These are phyloP conservation scores for Nemotelus pantherinus DNA, from an alignment of 2,888 invertebrate species.

Conservation along the genomic window DNA sequence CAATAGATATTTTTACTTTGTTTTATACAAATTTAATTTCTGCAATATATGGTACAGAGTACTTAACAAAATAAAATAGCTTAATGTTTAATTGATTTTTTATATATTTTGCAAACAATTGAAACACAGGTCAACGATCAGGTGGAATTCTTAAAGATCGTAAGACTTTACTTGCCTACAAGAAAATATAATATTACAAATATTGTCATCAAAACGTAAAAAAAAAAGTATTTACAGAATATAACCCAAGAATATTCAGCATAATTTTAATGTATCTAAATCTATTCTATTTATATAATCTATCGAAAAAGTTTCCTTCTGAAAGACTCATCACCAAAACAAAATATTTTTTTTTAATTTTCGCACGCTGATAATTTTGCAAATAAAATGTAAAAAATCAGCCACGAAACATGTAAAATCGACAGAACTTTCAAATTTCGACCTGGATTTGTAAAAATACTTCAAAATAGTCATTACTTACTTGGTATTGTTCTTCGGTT, in stretches of 20 bases:
- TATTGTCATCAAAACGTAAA: constrained; percentile 37
- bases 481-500: constrained; percentile 79
- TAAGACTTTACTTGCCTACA: constrained; percentile 81
- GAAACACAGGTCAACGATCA: constrained; percentile 69
- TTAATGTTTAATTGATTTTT: constrained; percentile 44
- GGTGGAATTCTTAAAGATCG: constrained; percentile 79
- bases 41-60: constrained; percentile 27
- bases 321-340: not conserved
- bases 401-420: too few species aligned
- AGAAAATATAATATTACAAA: constrained; percentile 55
- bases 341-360: too few species aligned
- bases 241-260: not conserved
- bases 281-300: too few species aligned
- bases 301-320: too few species aligned
- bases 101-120: constrained; percentile 47
- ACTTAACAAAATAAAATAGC: constrained; percentile 33
- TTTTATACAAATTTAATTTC: constrained; percentile 31
- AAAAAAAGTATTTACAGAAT: constrained; percentile 19
- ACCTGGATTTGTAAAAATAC: constrained; percentile 11
- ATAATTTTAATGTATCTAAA: too few species aligned
- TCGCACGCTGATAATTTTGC: too few species aligned
- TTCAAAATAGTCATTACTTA: constrained; percentile 61
- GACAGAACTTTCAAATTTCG: too few species aligned
- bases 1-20: constrained; percentile 25
- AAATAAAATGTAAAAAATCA: too few species aligned